These are phyloP conservation scores for Idris sp. DNA, from an alignment of 1,140 invertebrate genomes.

Conservation along the genomic window DNA sequence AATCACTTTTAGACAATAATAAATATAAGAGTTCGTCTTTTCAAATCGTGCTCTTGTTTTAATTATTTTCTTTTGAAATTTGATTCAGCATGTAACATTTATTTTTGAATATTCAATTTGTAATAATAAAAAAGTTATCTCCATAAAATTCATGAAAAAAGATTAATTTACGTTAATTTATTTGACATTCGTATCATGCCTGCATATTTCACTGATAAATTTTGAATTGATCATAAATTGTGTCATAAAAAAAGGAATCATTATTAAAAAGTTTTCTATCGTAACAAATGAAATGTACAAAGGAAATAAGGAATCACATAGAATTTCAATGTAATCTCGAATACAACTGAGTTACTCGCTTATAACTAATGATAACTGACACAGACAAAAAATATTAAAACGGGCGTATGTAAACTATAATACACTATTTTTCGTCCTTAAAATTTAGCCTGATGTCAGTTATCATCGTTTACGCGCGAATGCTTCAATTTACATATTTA, in stretches of 20 bases:
- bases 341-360: conserved; percentile 16
- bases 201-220: conserved; percentile 8
- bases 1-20: too few relatives aligned
- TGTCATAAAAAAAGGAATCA: too few relatives aligned
- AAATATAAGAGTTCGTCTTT: too few relatives aligned
- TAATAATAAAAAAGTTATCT: too few relatives aligned
- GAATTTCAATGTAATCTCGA: conserved; percentile 11
- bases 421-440: conserved; percentile 26
- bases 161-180: too few relatives aligned
- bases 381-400: conserved; percentile 16
- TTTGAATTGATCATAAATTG: not conserved
- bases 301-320: conserved; percentile 23
- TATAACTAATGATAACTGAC: conserved; percentile 39
- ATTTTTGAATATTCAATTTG: too few relatives aligned
- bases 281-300: conserved; percentile 12
- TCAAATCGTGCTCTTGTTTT: too few relatives aligned
- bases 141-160: too few relatives aligned
- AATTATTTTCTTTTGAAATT: too few relatives aligned
- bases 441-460: conserved; percentile 29
- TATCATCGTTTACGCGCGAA: conserved; percentile 36
- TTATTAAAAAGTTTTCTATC: conserved; percentile 1
- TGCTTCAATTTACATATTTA: conserved; percentile 21
- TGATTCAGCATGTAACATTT: too few relatives aligned
- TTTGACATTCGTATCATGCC: not conserved
- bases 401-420: conserved; percentile 27